Conservation (phyloP, 2,888 invertebrate species). For the Amorpha juglandis region DNA sequence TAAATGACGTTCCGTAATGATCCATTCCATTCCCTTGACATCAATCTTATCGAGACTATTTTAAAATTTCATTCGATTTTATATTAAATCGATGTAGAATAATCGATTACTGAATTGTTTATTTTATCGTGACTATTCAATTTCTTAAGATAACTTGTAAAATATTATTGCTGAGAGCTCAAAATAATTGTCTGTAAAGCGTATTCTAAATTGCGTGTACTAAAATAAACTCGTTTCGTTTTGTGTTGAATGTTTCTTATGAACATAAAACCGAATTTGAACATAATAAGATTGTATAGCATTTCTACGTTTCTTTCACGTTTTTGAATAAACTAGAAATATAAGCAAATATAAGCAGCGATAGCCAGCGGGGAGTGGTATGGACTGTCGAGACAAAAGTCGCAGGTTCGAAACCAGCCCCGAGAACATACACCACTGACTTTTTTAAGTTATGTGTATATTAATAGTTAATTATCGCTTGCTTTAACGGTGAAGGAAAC, state of each 20-base stretch:
- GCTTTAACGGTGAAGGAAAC: no score
- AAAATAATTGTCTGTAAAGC: background rate
- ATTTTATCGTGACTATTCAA: constrained; percentile 27
- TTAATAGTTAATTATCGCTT: no score
- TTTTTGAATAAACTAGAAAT: background rate
- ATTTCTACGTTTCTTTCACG: background rate
- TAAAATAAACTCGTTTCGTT: background rate
- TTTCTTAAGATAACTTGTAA: constrained; percentile 10
- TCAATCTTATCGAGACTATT: constrained; percentile 60
- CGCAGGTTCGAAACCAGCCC: no score
- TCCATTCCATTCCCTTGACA: constrained; percentile 54
- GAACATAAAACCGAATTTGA: no score
- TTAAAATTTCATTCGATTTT: constrained; percentile 38
- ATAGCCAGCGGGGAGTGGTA: no score
- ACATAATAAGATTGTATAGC: background rate
- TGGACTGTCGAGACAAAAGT: no score
- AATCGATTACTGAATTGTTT: constrained; percentile 36
- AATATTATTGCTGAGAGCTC: background rate
- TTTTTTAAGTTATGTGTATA: no score
- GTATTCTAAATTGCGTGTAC: background rate
- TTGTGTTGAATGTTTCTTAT: background rate
- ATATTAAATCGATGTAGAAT: constrained; percentile 23
- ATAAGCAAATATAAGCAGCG: no score
- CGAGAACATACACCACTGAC: no score
- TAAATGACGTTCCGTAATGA: constrained; percentile 50